Conservation (phyloP, 2,797 vertebrate species). For the Melanotaenia pygmaea region DNA sequence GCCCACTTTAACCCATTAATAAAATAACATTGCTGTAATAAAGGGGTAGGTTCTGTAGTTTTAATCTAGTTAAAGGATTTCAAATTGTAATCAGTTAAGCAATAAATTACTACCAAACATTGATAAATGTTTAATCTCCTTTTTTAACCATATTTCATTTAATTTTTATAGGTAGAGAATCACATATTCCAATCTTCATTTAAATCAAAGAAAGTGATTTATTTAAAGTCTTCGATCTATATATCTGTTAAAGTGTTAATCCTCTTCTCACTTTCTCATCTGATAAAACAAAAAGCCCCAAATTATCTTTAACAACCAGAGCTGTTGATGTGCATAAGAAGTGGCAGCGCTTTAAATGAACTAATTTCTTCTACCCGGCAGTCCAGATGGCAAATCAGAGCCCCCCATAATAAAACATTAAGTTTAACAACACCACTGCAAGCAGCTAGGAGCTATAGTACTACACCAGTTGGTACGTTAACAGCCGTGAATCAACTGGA, state of each 20-base stretch:
- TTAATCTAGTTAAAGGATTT: background rate
- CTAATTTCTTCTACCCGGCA: conserved; percentile 36
- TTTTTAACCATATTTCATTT: conserved; percentile 1
- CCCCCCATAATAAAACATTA: conserved; percentile 69
- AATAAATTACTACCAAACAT: background rate
- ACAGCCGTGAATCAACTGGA: conserved; percentile 61
- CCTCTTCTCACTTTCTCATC: conserved; percentile 5
- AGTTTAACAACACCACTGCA: conserved; percentile 64
- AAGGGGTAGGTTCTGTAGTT: background rate
- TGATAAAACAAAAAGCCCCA: background rate
- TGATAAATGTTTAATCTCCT: background rate
- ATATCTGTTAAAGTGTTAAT: conserved; percentile 12
- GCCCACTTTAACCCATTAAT: background rate
- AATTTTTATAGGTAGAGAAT: background rate
- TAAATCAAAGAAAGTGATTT: conserved; percentile 11
- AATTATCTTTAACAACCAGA: conserved; percentile 30
- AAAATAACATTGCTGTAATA: background rate
- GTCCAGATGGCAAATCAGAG: conserved; percentile 77
- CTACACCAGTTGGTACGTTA: conserved; percentile 66
- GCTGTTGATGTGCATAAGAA: conserved; percentile 24
- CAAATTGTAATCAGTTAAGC: background rate
- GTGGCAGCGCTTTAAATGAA: conserved; percentile 20
- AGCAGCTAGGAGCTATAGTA: conserved; percentile 52
- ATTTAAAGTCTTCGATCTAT: conserved; percentile 11
- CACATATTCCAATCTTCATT: background rate